Base-by-base conservation (phyloP, 2,113 vertebrate species). In the Cyanoramphus novaezelandiae region DNA sequence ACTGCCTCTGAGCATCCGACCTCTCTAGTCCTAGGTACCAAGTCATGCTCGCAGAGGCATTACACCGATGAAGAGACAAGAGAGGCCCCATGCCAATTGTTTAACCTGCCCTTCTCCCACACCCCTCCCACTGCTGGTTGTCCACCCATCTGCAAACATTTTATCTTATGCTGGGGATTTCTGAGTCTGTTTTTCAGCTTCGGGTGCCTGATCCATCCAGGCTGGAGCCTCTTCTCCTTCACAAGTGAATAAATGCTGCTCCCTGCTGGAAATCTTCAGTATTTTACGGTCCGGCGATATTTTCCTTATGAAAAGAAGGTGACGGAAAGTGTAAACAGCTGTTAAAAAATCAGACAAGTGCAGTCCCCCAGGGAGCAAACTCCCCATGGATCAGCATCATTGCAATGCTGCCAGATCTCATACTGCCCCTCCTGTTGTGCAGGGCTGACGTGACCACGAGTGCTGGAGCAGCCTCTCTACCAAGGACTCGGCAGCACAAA, bases 201-300 rank as follows among this genome's bases (percentile, higher is more conserved):
- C 12, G 25, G 4, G 15, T 13, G 16, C 27, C 41, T 9, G 43
- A 21, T 31, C 8, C 12, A 49, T 55, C 33, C 88, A 52, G 46
- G 41, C 27, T 24, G 35, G 46, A 62, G n/a, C 12, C 10, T 17
- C 35, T 9, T 28, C 29, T 65, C 28, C 62, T 65, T 64, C 83
- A 96, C 71, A 91, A 72, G 80, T 95, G 91, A 93, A 89, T 47
- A 92, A 94, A 97, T 96, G 90, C 97, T 97, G 96, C 97, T 90
- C 97, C 72, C 97, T 97, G 89, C 91, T 97, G 97, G 96, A 95
- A 89, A 28, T 8, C 52, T 39, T 15, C 24, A 1, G 70, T 28
- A 27, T 2, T 0, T 37, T 49, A 37, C 79, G 47, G 43, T 28
- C 44, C 52, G 60, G 3, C 23, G 39, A 3, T 37, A 21, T 3